phyloP scores from a whole-genome alignment of 92 coral and sea anemone species.

The Pocillopora meandrina region DNA sequence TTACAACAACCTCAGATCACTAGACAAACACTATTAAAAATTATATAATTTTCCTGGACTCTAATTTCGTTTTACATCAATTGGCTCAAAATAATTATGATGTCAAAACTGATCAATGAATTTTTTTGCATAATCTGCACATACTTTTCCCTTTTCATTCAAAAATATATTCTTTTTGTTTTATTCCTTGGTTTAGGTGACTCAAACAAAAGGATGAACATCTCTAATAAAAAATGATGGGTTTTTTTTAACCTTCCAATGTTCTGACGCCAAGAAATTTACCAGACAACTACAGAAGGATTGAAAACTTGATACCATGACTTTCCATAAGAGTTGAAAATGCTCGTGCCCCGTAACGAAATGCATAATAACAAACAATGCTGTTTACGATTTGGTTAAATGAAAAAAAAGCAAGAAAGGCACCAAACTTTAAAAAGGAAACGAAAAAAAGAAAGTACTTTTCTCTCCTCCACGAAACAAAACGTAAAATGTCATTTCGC shows the following conservation, averaged over 20 bases:
- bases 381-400: background rate
- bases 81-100: too few relatives aligned
- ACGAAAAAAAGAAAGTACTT: background rate
- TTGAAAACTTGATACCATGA: background rate
- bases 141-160: too few relatives aligned
- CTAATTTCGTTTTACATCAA: too few relatives aligned
- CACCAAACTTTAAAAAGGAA: background rate
- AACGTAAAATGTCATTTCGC: conserved; percentile 10
- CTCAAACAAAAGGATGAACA: too few relatives aligned
- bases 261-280: background rate
- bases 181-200: too few relatives aligned
- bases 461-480: background rate
- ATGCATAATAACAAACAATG: conserved; percentile 6
- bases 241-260: background rate
- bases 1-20: too few relatives aligned
- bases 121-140: too few relatives aligned
- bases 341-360: background rate
- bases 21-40: too few relatives aligned
- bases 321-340: background rate
- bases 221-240: background rate
- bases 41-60: too few relatives aligned
- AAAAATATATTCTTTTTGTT: too few relatives aligned
- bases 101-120: too few relatives aligned
- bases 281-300: background rate
- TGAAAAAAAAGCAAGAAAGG: background rate